These are phyloP conservation scores for Choristoneura rosaceana DNA, from an alignment of 2,888 invertebrate species.

Conservation along the genomic window DNA sequence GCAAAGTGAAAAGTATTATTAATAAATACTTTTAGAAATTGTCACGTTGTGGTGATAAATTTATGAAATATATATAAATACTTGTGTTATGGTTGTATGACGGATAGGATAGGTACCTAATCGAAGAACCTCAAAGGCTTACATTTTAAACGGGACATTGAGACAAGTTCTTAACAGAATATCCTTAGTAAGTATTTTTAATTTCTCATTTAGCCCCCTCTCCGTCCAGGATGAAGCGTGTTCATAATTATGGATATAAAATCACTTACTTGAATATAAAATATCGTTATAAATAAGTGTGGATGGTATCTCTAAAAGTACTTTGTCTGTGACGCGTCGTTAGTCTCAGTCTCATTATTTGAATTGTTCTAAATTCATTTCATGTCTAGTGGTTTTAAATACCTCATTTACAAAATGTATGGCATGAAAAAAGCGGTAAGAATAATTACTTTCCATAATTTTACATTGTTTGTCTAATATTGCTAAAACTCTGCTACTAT, in stretches of 20 bases:
- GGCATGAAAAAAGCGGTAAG: background rate
- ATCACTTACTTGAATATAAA: slow-evolving; percentile 58
- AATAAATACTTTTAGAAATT: slow-evolving; percentile 20
- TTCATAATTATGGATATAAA: slow-evolving; percentile 70
- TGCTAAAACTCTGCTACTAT: slow-evolving; percentile 60
- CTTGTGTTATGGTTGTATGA: slow-evolving; percentile 7
- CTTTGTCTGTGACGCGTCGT: slow-evolving; percentile 39
- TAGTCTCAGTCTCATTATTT: slow-evolving; percentile 42
- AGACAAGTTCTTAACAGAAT: slow-evolving; percentile 45
- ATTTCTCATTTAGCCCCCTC: slow-evolving; percentile 70
- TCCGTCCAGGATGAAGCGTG: slow-evolving; percentile 81
- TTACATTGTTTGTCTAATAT: background rate
- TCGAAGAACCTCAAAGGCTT: slow-evolving; percentile 4
- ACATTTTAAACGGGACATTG: slow-evolving; percentile 39
- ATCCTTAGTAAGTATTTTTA: slow-evolving; percentile 53
- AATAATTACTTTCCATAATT: background rate
- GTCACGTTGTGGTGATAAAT: slow-evolving; percentile 16
- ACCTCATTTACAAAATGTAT: background rate
- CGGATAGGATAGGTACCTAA: slow-evolving; percentile 5
- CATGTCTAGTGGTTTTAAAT: background rate
- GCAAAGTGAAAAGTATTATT: slow-evolving; percentile 7
- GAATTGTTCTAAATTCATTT: slow-evolving; percentile 21
- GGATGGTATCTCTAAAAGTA: slow-evolving; percentile 54
- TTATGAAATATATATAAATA: background rate
- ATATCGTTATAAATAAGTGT: slow-evolving; percentile 60